Evolutionary conservation across 30 jellyfish, hydroid and myxozoan species (phyloP), one percentile per base, ranked within the genome.

Genomic region (Catostylus mosaicus): DNA sequence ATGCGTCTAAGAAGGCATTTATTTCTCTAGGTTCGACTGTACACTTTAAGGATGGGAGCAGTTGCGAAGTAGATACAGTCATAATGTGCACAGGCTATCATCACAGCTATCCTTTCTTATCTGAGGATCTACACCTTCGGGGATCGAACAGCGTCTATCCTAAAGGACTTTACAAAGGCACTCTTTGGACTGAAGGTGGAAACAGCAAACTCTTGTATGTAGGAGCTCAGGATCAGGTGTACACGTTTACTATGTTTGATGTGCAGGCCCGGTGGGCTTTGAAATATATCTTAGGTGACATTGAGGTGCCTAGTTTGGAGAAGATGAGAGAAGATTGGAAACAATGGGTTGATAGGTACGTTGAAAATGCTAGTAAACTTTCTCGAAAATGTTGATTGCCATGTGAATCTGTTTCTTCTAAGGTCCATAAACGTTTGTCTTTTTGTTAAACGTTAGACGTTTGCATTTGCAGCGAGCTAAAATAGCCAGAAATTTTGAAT

Each of bases 171-270:
- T 91, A 91, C 63, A 91, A 91, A 63, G 96, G 96, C 26, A 56
- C 86, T 10, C 26, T 91, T 2, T 84, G 88, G 89, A 37, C 79
- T 18, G 47, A 78, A 12, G 79, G 70, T n/a, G 92, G 86, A n/a
- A 78, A 85, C 23, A 54, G 38, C 48, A 70, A 54, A 20, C 33
- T 78, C 77, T 20, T 77, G 60, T 91, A 91, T 61, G 26, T 91
- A n/a, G 98, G 98, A 9, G 86, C 86, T 65, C 96, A 85, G 51
- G 91, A 85, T 69, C 96, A 84, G 59, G 70, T 38, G 32, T 85
- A 77, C 71, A 76, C 98, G 18, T 91, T 67, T 71, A 76, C 90
- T 30, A 82, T 91, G 96, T 91, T 91, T 72, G 98, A 91, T 80
- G 85, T 84, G 2, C 94, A 91, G 47, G 98, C 85, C 2, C 33